Conservation (phyloP, 2,113 vertebrate species). For the Colius striatus region DNA sequence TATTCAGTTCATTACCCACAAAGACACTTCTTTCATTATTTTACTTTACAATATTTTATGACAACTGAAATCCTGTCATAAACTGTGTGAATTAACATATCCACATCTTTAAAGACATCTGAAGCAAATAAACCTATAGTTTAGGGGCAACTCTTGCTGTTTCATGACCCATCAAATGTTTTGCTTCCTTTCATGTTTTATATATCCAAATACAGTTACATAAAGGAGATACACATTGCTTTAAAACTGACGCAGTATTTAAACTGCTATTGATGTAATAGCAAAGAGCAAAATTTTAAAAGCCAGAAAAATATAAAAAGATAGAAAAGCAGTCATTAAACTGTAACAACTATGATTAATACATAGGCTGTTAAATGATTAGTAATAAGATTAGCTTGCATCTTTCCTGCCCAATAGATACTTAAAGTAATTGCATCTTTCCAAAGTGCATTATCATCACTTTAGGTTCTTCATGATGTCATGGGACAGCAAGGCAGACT, state of each 20-base stretch:
- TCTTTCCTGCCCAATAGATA: constrained; percentile 80
- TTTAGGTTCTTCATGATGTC: constrained; percentile 84
- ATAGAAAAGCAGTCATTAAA: constrained; percentile 49
- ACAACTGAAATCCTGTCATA: not conserved
- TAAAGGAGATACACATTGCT: not conserved
- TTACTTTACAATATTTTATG: not conserved
- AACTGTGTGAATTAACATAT: not conserved
- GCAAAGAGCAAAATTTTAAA: constrained; percentile 31
- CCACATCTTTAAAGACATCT: not conserved
- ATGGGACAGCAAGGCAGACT: constrained; percentile 64
- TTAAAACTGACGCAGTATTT: not conserved
- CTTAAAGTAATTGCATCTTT: constrained; percentile 96
- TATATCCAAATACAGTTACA: not conserved
- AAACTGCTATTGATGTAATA: not conserved
- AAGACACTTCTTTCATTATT: not conserved
- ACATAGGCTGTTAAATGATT: constrained; percentile 80
- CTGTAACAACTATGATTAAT: constrained; percentile 83
- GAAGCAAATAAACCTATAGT: not conserved
- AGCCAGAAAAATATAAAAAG: constrained; percentile 28
- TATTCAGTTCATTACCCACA: not conserved
- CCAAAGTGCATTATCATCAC: constrained; percentile 92
- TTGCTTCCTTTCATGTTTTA: not conserved
- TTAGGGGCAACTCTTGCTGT: not conserved
- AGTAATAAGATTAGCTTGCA: constrained; percentile 83
- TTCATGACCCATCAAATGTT: not conserved